A percentile compares a stretch with the other conserved stretches of the same genome.
These are phyloP conservation scores for Progne subis DNA, from an alignment of 2,113 vertebrate genomes.

Conservation along the genomic window DNA sequence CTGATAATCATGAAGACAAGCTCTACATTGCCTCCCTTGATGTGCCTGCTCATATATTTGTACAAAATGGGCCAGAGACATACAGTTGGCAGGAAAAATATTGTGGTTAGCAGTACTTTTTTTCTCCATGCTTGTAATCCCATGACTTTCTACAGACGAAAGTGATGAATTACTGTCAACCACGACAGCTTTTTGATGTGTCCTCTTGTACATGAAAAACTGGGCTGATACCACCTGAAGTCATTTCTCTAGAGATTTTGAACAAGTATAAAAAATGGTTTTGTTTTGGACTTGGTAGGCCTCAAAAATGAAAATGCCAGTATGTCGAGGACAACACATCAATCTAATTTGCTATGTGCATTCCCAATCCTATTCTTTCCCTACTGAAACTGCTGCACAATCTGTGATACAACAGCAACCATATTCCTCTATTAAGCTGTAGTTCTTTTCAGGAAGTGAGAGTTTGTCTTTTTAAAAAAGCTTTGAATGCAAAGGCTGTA, in stretches of 20 bases:
- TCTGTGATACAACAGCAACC: conserved; percentile 19
- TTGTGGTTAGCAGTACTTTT: background rate
- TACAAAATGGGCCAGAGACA: background rate
- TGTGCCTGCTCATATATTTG: background rate
- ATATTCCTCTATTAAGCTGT: background rate
- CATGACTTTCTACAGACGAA: conserved; percentile 56
- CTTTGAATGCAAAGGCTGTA: background rate
- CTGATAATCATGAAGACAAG: conserved; percentile 3
- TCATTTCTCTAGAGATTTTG: conserved; percentile 77
- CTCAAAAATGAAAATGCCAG: conserved; percentile 83
- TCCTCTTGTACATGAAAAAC: conserved; percentile 70
- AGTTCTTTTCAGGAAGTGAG: background rate
- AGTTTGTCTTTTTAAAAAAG: background rate
- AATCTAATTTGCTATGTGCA: conserved; percentile 78
- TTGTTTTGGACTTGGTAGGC: conserved; percentile 77
- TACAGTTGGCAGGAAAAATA: background rate
- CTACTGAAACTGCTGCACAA: conserved; percentile 30
- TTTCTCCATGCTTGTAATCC: conserved; percentile 42
- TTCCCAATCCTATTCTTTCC: conserved; percentile 44
- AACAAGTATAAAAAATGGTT: conserved; percentile 81
- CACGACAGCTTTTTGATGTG: conserved; percentile 74
- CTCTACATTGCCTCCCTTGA: conserved; percentile 18
- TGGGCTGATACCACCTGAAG: conserved; percentile 72
- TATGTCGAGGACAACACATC: conserved; percentile 74
- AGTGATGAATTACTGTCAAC: conserved; percentile 76